Conservation (phyloP, 2,888 invertebrate species). For the Desoria tigrina region DNA sequence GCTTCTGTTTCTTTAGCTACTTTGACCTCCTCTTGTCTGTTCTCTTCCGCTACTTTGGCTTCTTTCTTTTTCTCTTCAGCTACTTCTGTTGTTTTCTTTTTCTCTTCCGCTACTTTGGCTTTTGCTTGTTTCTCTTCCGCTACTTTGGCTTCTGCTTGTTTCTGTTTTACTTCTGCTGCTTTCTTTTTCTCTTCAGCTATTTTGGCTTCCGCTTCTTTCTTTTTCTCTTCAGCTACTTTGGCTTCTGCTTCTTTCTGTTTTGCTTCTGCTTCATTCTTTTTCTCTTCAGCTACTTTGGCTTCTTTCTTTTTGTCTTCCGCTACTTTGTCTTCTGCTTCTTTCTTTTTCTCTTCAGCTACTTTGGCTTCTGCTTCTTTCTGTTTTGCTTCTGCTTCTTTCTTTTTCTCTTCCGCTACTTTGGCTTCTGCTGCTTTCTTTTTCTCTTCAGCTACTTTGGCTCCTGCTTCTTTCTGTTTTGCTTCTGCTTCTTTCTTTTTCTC, state of each 20-base stretch:
- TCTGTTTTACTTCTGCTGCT: neutral
- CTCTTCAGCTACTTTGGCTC: neutral
- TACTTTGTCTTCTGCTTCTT: too few relatives aligned
- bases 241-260: neutral
- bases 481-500: neutral
- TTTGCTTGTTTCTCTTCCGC: conserved; percentile 14
- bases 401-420: neutral
- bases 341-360: too few relatives aligned
- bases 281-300: conserved; percentile 26
- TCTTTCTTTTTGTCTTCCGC: too few relatives aligned
- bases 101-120: conserved; percentile 21
- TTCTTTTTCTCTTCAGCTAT: conserved; percentile 2
- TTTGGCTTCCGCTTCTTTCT: conserved; percentile 18
- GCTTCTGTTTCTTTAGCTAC: neutral
- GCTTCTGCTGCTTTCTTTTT: neutral
- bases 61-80: conserved; percentile 38
- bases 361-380: conserved; percentile 32
- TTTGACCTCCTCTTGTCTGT: conserved; percentile 20
- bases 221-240: conserved; percentile 19
- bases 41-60: conserved; percentile 32
- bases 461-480: conserved; percentile 4
- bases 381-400: conserved; percentile 3
- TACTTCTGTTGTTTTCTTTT: conserved; percentile 33
- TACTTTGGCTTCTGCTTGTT: conserved; percentile 10
- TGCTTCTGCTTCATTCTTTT: too few relatives aligned